Percentiles rank a stretch among this genome's conserved stretches.
Conservation (phyloP, 2,797 vertebrate genomes). For the Spinus pinus region DNA sequence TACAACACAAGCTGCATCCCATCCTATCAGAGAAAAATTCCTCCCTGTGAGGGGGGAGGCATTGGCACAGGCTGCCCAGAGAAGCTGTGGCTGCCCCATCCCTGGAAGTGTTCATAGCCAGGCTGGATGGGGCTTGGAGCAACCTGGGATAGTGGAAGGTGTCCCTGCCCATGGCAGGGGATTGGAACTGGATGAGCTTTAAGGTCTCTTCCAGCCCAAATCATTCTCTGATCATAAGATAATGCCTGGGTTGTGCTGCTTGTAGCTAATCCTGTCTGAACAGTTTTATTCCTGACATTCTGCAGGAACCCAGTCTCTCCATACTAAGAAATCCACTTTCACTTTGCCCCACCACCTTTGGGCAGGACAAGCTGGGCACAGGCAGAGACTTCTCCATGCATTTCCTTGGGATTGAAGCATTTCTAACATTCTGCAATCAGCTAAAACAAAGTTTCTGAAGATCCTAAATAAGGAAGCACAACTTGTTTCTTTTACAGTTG, state of each 20-base stretch:
- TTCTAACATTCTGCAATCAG: neutral
- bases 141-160: neutral
- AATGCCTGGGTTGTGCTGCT: fast-evolving
- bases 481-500: neutral
- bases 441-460: fast-evolving
- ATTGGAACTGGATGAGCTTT: neutral
- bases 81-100: neutral
- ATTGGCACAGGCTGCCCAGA: fast-evolving
- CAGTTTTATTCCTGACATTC: neutral
- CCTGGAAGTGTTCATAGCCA: neutral
- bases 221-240: neutral
- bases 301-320: neutral
- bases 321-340: neutral
- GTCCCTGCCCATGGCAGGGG: neutral
- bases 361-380: neutral
- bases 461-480: neutral
- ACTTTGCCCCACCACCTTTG: fast-evolving
- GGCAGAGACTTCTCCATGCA: neutral
- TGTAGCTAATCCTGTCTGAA: neutral
- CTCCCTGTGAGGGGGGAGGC: neutral
- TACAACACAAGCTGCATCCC: neutral
- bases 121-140: neutral
- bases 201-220: neutral
- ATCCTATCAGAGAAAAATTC: fast-evolving
- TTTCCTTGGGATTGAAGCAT: fast-evolving